phyloP scores from a whole-genome alignment of 2,113 vertebrate genomes.

The Aptenodytes patagonicus region DNA sequence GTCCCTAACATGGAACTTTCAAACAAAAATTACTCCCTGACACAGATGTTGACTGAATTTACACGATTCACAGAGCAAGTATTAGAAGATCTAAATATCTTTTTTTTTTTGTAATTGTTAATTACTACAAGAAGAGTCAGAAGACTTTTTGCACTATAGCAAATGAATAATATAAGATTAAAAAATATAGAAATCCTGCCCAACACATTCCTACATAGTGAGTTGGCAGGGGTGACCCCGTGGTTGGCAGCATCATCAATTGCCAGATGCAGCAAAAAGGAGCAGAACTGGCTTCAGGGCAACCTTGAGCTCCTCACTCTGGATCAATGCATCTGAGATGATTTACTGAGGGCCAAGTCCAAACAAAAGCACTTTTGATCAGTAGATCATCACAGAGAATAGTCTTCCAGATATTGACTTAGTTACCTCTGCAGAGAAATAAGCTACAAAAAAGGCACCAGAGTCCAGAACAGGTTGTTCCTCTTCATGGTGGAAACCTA shows the following conservation, averaged over 20 bases:
- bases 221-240: accelerated
- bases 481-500: not conserved
- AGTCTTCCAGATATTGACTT: not conserved
- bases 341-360: not conserved
- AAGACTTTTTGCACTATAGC: not conserved
- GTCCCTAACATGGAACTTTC: not conserved
- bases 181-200: not conserved
- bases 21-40: not conserved
- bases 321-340: not conserved
- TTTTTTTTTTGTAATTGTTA: not conserved
- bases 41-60: not conserved
- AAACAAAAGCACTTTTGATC: not conserved
- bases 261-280: not conserved
- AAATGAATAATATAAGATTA: not conserved
- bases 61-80: not conserved
- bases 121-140: not conserved
- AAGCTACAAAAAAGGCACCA: not conserved
- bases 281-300: not conserved
- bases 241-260: not conserved
- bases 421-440: not conserved
- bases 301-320: not conserved
- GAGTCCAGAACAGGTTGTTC: not conserved
- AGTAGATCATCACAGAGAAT: not conserved
- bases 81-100: not conserved
- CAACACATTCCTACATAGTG: accelerated